Conservation (phyloP, 2,797 vertebrate genomes). For the Falco concolor region DNA sequence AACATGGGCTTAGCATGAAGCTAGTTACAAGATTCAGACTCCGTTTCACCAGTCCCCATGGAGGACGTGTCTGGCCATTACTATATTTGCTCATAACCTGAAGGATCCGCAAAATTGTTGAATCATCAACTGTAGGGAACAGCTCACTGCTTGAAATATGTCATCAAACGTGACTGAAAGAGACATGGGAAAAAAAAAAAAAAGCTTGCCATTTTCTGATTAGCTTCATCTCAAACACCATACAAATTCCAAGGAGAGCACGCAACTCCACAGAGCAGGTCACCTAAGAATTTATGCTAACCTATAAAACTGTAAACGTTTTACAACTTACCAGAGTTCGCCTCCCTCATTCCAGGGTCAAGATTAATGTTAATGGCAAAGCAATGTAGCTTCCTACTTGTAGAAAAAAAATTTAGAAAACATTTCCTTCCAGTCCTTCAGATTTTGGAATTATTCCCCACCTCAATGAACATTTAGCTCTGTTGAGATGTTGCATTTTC, state of each 20-base stretch:
- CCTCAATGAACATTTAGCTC: neutral
- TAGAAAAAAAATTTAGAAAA: neutral
- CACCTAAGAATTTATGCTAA: neutral
- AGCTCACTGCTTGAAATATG: neutral
- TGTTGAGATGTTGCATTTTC: neutral
- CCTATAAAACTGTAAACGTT: neutral
- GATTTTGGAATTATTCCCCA: neutral
- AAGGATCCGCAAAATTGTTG: neutral
- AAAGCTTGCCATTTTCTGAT: neutral
- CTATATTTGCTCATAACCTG: accelerated
- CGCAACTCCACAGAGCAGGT: neutral
- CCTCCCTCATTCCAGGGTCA: neutral
- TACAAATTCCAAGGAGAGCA: neutral
- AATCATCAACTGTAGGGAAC: neutral
- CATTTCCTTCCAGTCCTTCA: neutral
- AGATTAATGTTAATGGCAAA: neutral
- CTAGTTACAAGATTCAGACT: neutral
- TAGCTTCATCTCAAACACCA: neutral
- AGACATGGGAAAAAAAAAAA: accelerated
- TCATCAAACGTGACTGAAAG: neutral
- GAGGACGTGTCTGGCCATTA: neutral
- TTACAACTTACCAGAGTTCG: neutral
- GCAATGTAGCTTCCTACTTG: neutral
- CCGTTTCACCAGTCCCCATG: accelerated
- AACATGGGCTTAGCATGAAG: neutral